Evolutionary conservation across 2,113 vertebrate species (phyloP).

Genomic region (Rhegmatorhina hoffmannsi): DNA sequence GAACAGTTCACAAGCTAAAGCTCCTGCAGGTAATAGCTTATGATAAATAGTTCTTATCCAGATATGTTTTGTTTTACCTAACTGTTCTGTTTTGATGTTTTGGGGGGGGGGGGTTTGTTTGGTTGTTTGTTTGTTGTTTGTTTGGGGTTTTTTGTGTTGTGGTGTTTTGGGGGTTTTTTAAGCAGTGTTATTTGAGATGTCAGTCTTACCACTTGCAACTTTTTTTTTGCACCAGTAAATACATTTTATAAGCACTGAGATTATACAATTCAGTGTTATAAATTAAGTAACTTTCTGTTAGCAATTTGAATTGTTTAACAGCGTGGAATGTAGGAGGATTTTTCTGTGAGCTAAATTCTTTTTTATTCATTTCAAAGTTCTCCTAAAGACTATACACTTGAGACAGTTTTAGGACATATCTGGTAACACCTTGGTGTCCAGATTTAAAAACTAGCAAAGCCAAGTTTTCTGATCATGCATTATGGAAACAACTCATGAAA

Average conservation of each 20-base stretch:
- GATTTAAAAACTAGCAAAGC: not conserved
- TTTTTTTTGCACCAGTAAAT: not conserved
- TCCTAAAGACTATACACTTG: not conserved
- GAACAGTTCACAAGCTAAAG: constrained; percentile 68
- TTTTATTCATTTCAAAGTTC: not conserved
- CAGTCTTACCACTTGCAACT: not conserved
- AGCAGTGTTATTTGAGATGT: not conserved
- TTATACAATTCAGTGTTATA: not conserved
- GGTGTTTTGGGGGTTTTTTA: not conserved
- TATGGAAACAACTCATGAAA: not conserved
- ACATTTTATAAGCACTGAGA: not conserved
- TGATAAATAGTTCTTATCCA: not conserved
- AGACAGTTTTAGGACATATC: not conserved
- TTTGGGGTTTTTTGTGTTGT: not conserved
- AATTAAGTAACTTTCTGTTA: not conserved
- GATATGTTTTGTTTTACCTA: not conserved
- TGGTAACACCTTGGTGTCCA: not conserved
- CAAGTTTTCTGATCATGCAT: not conserved
- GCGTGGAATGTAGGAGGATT: not conserved
- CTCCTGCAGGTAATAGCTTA: constrained; percentile 40
- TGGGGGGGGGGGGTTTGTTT: too few relatives aligned
- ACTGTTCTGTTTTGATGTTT: not conserved
- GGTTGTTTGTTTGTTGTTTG: too few relatives aligned
- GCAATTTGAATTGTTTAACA: not conserved
- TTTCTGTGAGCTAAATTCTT: not conserved